A percentile compares a stretch with the other conserved stretches of the same genome.
Evolutionary conservation across 2,797 vertebrate species (phyloP).

Genomic region (Cynopterus sphinx): DNA sequence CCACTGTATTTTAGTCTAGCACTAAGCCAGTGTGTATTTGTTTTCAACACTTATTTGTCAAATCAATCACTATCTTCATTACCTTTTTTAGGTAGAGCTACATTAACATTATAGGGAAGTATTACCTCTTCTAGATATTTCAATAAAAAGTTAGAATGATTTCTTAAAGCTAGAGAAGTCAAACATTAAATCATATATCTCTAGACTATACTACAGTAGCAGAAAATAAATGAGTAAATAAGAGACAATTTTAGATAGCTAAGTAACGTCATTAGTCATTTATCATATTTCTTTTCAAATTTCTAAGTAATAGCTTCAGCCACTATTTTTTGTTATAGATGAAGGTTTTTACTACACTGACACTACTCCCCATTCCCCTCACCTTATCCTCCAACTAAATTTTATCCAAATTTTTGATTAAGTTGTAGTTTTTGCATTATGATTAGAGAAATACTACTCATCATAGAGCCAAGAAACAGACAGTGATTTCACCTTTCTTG

Average conservation of each 20-base stretch:
- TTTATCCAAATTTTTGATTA: neutral
- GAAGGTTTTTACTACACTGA: neutral
- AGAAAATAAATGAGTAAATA: conserved; percentile 18
- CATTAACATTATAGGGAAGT: neutral
- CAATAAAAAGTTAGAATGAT: neutral
- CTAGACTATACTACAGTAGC: neutral
- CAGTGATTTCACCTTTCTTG: neutral
- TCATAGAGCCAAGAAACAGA: neutral
- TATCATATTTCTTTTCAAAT: neutral
- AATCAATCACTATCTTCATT: neutral
- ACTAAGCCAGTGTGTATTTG: neutral
- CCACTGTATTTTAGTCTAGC: neutral
- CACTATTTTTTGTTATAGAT: neutral
- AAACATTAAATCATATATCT: neutral
- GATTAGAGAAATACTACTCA: neutral
- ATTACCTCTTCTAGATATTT: neutral
- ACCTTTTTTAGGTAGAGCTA: neutral
- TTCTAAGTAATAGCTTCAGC: neutral
- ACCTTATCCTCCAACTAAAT: neutral
- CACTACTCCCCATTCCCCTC: neutral
- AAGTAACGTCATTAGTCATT: neutral
- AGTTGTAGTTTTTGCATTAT: neutral
- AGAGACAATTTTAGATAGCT: neutral
- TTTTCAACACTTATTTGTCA: neutral
- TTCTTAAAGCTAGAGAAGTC: neutral